phyloP scores from a whole-genome alignment of 2,888 invertebrate genomes.

The Plagodis pulveraria region DNA sequence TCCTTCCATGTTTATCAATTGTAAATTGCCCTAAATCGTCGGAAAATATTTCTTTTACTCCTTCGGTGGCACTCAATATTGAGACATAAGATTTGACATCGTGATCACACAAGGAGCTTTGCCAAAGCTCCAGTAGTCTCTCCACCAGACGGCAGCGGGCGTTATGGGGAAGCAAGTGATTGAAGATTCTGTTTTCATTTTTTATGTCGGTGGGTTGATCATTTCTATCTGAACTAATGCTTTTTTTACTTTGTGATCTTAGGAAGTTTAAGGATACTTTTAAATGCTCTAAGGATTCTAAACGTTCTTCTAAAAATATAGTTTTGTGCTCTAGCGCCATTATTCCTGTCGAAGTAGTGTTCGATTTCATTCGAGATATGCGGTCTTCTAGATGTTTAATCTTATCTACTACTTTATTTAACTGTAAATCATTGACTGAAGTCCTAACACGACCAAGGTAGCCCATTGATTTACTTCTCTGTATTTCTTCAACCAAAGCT shows the following conservation, averaged over 20 bases:
- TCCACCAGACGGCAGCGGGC: constrained; percentile 49
- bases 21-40: constrained; percentile 46
- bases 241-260: constrained; percentile 21
- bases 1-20: constrained; percentile 49
- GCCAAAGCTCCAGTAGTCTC: constrained; percentile 45
- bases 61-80: constrained; percentile 45
- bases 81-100: constrained; percentile 46
- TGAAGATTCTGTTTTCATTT: constrained; percentile 42
- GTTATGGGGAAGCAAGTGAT: constrained; percentile 46
- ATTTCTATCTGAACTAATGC: constrained; percentile 2
- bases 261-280: constrained; percentile 40
- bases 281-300: constrained; percentile 47
- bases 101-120: constrained; percentile 32
- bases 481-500: constrained; percentile 27
- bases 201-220: constrained; percentile 5
- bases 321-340: constrained; percentile 49
- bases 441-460: constrained; percentile 14
- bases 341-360: constrained; percentile 37
- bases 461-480: constrained; percentile 16
- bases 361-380: constrained; percentile 37
- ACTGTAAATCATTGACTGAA: constrained; percentile 38
- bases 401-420: constrained; percentile 42
- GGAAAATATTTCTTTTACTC: constrained; percentile 42
- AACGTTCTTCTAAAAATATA: constrained; percentile 48
- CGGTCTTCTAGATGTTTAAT: constrained; percentile 44